Evolutionary conservation across 92 coral and sea anemone genomes (phyloP).

Genomic region (Heliopora coerulea): DNA sequence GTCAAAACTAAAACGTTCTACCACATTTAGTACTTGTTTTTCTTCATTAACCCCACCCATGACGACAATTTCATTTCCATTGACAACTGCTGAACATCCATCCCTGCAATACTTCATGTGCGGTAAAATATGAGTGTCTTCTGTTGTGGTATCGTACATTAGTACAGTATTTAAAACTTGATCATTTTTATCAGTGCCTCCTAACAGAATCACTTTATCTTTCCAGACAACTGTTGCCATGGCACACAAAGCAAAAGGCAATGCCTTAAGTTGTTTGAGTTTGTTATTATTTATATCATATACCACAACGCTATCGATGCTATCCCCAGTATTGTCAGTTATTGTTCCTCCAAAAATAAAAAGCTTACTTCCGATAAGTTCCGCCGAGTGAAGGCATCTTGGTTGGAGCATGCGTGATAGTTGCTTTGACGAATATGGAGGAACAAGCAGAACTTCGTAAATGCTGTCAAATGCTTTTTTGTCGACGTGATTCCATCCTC

Average conservation of each 20-base stretch:
- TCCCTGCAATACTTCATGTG: conserved; percentile 5
- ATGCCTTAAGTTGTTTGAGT: background rate
- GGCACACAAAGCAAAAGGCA: conserved; percentile 2
- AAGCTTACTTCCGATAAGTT: conserved; percentile 8
- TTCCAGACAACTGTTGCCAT: conserved; percentile 18
- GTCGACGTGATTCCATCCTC: background rate
- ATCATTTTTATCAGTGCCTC: background rate
- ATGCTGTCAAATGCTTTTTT: background rate
- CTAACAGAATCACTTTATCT: conserved; percentile 7
- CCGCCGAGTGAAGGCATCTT: conserved; percentile 14
- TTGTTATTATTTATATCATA: conserved; percentile 2
- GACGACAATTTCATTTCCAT: conserved; percentile 8
- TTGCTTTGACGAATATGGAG: conserved; percentile 2
- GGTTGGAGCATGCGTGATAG: conserved; percentile 15
- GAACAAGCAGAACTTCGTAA: conserved; percentile 2
- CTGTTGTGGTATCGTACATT: conserved; percentile 21
- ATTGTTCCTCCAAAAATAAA: conserved; percentile 27
- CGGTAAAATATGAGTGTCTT: background rate
- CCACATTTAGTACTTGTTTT: conserved; percentile 28
- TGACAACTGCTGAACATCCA: conserved; percentile 30
- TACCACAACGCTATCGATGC: conserved; percentile 2
- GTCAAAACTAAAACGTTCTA: conserved; percentile 1
- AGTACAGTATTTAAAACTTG: conserved; percentile 3
- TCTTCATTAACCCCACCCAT: conserved; percentile 27
- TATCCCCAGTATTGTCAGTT: background rate